A percentile compares a stretch with the other conserved stretches of the same genome.
Conservation (phyloP, 2,113 vertebrate species). For the Hydropotes inermis region DNA sequence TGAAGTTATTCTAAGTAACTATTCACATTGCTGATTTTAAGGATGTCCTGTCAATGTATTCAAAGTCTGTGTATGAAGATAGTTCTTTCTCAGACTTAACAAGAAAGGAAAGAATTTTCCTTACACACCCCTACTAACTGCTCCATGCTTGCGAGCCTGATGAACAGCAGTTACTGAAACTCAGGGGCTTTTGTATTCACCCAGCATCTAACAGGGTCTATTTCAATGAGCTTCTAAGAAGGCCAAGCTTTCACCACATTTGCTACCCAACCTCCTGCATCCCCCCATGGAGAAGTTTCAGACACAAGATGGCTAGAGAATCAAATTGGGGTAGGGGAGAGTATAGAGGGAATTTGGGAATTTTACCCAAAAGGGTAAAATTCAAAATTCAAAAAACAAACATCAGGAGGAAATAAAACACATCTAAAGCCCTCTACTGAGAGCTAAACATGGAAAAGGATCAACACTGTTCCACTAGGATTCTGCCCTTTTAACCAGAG, state of each 20-base stretch:
- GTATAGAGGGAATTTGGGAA: not conserved
- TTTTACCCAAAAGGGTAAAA: not conserved
- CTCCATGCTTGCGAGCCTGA: not conserved
- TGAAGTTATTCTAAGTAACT: conserved; percentile 64
- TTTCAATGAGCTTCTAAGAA: not conserved
- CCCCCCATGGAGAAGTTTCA: not conserved
- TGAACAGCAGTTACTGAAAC: not conserved
- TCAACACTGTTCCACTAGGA: not conserved
- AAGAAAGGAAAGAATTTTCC: conserved; percentile 47
- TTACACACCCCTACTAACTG: not conserved
- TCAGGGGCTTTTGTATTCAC: not conserved
- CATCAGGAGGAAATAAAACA: not conserved
- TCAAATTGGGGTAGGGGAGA: not conserved
- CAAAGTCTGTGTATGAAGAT: conserved; percentile 7
- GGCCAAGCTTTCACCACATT: not conserved
- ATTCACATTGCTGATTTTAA: conserved; percentile 36
- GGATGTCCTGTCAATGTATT: not conserved
- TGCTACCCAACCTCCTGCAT: not conserved
- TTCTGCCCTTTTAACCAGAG: not conserved
- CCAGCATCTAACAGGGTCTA: not conserved
- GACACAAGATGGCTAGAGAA: not conserved
- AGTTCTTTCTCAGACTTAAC: not conserved
- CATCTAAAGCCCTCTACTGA: not conserved
- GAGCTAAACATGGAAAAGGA: not conserved
- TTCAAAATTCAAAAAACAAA: not conserved